Base-by-base conservation (phyloP, 1,140 invertebrate species). In the Elysia chlorotica region DNA sequence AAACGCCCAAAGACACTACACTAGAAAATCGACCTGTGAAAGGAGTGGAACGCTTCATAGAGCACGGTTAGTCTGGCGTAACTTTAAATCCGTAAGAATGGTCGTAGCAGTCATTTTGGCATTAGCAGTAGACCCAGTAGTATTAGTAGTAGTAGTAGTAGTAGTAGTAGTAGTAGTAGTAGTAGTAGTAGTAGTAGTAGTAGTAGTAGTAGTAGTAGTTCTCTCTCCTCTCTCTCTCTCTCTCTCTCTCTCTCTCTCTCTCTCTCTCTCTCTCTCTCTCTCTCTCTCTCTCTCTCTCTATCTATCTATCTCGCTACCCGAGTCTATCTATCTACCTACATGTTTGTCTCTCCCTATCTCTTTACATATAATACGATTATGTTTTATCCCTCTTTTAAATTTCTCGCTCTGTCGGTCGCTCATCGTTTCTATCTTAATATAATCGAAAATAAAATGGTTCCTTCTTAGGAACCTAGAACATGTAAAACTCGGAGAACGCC, bases 1-100 rank as follows among this genome's bases (percentile, higher is more conserved):
- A 41, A 25, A 36, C 65, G 5, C 48, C 76, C n/a, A n/a, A n/a
- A n/a, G n/a, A n/a, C 28, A 70, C 53, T 14, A 65, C 31, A 17
- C 53, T n/a, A 33, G 41, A 38, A n/a, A 25, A 38, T n/a, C 19
- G 37, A 4, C 31, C 33, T 17, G 31, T 1, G 19, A 65, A 19
- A 28, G 38, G 23, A 6, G n/a, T 30, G 25, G 33, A 70, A 10
- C 30, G 53, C 25, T 37, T 35, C n/a, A 6, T 21, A 2, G 36
- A 70, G 19, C 17, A 30, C 14, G 25, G 17, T 63, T 10, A 28
- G 23, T 14, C 10, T 14, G 35, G 3, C 30, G 6, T 63, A 10
- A 3, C 61, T 6, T 14, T 63, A 14, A 14, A 31, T 14, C 61
- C 14, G 3, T 4, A 6, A 63, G 14, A 63, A 31, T 19, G 19